A percentile compares a stretch with the other conserved stretches of the same genome.
These are phyloP conservation scores for Anastrepha obliqua DNA, from an alignment of 1,140 invertebrate species.

Conservation along the genomic window DNA sequence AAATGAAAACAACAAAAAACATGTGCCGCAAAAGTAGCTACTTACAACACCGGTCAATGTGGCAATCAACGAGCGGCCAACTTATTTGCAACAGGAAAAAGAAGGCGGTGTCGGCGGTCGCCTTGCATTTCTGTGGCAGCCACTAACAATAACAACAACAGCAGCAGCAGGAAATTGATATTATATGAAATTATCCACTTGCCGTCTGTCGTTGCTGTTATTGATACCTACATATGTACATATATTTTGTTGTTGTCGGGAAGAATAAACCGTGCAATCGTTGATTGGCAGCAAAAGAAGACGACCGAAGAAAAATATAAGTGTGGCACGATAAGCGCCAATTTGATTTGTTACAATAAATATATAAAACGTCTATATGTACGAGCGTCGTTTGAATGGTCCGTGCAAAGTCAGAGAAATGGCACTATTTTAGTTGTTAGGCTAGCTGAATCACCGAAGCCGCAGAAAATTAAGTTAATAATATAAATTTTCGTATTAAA, in stretches of 20 bases:
- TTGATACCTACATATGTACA: background rate
- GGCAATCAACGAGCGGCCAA: constrained; percentile 25
- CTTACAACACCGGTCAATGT: background rate
- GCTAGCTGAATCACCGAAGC: too few relatives aligned
- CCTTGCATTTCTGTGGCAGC: background rate
- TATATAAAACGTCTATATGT: too few relatives aligned
- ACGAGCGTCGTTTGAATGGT: too few relatives aligned
- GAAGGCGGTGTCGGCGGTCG: background rate
- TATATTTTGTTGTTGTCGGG: background rate
- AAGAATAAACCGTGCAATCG: too few relatives aligned
- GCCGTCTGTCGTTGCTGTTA: background rate
- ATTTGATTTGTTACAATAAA: background rate
- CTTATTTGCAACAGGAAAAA: constrained; percentile 36
- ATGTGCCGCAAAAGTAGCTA: constrained; percentile 3
- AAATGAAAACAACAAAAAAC: background rate
- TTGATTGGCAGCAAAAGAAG: background rate
- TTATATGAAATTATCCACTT: constrained; percentile 54
- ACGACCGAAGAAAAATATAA: background rate
- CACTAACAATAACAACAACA: background rate
- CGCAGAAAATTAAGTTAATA: too few relatives aligned
- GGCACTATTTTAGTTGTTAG: too few relatives aligned
- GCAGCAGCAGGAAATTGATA: constrained; percentile 37
- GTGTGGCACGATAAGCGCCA: constrained; percentile 2
- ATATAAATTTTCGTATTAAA: too few relatives aligned
- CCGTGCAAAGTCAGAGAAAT: too few relatives aligned